Evolutionary conservation across 2,113 vertebrate genomes (phyloP).

Genomic region (Tyto alba): DNA sequence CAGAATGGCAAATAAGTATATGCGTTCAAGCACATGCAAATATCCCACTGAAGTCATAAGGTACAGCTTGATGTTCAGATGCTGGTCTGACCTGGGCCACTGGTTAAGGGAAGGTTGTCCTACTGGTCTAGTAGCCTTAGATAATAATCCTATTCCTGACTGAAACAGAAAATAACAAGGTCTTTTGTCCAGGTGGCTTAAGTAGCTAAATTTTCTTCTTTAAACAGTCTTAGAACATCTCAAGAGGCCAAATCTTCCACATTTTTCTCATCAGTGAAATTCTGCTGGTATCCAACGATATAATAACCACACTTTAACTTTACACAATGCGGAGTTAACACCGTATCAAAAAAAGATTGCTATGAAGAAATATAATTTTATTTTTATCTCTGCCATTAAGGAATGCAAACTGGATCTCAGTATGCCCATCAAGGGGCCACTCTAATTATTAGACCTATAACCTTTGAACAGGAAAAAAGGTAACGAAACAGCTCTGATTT

Average conservation of each 20-base stretch:
- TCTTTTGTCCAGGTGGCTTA: not conserved
- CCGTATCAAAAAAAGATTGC: not conserved
- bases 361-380: not conserved
- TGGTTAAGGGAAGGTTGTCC: not conserved
- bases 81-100: not conserved
- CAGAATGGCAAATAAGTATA: not conserved
- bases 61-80: not conserved
- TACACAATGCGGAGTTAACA: not conserved
- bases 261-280: not conserved
- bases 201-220: not conserved
- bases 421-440: not conserved
- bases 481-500: not conserved
- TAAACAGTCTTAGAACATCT: not conserved
- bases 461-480: not conserved
- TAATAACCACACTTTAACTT: not conserved
- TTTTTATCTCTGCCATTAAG: not conserved
- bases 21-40: not conserved
- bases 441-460: constrained; percentile 27
- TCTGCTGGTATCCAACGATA: not conserved
- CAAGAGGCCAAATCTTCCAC: not conserved
- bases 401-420: not conserved
- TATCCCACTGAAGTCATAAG: not conserved
- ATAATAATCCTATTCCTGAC: not conserved
- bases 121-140: not conserved
- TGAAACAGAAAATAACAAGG: not conserved